A percentile compares a stretch with the other conserved stretches of the same genome.
phyloP scores from a whole-genome alignment of 1,140 invertebrate species.

The Dendrolimus punctatus region DNA sequence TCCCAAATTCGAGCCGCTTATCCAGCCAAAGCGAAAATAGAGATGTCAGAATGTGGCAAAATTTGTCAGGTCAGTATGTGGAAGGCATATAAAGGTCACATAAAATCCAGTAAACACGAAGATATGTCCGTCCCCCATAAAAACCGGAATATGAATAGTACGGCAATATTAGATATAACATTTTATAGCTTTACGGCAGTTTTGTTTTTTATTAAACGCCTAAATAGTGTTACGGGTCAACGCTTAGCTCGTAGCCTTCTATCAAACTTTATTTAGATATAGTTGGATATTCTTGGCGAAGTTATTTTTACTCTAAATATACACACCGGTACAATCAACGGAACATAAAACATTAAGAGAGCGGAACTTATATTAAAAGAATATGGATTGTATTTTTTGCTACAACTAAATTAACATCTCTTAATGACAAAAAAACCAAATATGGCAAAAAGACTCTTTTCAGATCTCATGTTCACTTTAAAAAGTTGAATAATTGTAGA shows the following conservation, averaged over 20 bases:
- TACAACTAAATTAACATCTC: too few species aligned
- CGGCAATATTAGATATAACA: conserved; percentile 41
- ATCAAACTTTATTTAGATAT: not conserved
- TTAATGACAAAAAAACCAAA: too few species aligned
- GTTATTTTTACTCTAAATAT: too few species aligned
- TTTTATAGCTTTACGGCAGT: conserved; percentile 42
- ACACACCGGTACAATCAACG: too few species aligned
- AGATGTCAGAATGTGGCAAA: conserved; percentile 20
- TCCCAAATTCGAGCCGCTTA: conserved; percentile 7
- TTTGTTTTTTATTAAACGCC: conserved; percentile 30
- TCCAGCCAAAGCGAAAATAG: conserved; percentile 15
- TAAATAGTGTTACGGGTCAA: not conserved
- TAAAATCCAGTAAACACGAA: conserved; percentile 46
- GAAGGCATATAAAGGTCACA: conserved; percentile 44
- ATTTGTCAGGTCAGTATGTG: conserved; percentile 29
- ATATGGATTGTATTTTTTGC: too few species aligned
- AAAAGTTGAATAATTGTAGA: not conserved
- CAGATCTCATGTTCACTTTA: too few species aligned
- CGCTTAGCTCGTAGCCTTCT: not conserved
- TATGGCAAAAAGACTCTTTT: too few species aligned
- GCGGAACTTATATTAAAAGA: too few species aligned
- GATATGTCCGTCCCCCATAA: conserved; percentile 52
- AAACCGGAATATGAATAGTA: conserved; percentile 51
- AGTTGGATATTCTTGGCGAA: not conserved
- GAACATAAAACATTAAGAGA: too few species aligned